phyloP scores from a whole-genome alignment of 2,888 invertebrate genomes.

The Anoncus sp. region DNA sequence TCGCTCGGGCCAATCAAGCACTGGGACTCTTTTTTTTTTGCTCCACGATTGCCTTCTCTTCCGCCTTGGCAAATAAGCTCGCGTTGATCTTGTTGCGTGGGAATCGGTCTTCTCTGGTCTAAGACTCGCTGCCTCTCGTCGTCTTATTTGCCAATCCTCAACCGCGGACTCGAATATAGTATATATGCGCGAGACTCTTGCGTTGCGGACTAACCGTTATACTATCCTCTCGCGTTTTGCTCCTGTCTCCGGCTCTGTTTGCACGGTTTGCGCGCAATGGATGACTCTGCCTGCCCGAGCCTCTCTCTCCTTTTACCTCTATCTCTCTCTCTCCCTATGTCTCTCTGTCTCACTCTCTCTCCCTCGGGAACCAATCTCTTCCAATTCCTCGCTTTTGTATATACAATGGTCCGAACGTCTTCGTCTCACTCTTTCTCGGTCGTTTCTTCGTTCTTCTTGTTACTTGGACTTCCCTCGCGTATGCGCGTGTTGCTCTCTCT shows the following conservation, averaged over 20 bases:
- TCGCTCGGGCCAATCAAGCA: constrained; percentile 19
- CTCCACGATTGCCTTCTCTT: constrained; percentile 31
- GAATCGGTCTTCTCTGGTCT: constrained; percentile 48
- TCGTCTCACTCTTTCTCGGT: constrained; percentile 4
- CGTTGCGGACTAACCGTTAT: constrained; percentile 57
- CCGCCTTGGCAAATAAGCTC: constrained; percentile 32
- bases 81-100: constrained; percentile 62
- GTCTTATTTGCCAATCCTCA: constrained; percentile 53
- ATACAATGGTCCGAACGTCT: constrained; percentile 39
- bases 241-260: constrained; percentile 16
- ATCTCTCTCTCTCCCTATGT: background rate
- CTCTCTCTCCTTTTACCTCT: no score
- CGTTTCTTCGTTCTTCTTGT: constrained; percentile 57
- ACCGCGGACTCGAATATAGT: constrained; percentile 58
- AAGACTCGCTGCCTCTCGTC: constrained; percentile 36
- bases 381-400: constrained; percentile 14
- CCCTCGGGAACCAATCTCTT: background rate
- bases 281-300: constrained; percentile 5
- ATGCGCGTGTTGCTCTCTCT: constrained; percentile 40
- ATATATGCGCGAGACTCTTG: constrained; percentile 47
- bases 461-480: constrained; percentile 48
- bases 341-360: no score
- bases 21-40: constrained; percentile 2
- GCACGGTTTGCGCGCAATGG: constrained; percentile 15
- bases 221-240: constrained; percentile 48